phyloP scores from a whole-genome alignment of 2,113 vertebrate species.

The Paradoxurus hermaphroditus region DNA sequence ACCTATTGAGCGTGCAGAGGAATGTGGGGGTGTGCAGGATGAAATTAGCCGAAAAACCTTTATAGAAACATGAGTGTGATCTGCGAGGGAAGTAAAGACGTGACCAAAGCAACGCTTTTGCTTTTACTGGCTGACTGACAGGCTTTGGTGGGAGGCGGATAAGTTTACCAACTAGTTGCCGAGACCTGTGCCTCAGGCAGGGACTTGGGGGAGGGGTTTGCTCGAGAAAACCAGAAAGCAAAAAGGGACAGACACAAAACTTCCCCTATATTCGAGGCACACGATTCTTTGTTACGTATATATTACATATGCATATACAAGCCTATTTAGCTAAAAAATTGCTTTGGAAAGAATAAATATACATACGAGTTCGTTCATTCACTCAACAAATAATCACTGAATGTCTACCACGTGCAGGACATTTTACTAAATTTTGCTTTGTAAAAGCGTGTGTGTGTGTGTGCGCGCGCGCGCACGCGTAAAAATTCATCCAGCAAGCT shows the following conservation, averaged over 20 bases:
- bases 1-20: neutral
- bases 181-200: neutral
- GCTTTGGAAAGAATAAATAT: neutral
- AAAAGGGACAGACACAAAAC: neutral
- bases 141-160: neutral
- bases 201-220: neutral
- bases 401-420: neutral
- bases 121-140: slow-evolving; percentile 39
- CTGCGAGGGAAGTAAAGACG: neutral
- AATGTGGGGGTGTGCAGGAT: neutral
- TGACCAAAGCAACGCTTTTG: neutral
- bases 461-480: neutral
- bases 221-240: neutral
- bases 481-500: neutral
- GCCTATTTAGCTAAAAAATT: neutral
- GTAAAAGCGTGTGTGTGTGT: neutral
- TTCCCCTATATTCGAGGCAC: neutral
- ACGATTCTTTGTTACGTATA: neutral
- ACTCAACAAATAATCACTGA: slow-evolving; percentile 4
- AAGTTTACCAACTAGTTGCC: neutral
- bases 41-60: neutral
- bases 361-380: neutral
- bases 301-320: neutral
- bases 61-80: neutral
- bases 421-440: neutral